Conservation (phyloP, 2,888 invertebrate species). For the Homarus gammarus region DNA sequence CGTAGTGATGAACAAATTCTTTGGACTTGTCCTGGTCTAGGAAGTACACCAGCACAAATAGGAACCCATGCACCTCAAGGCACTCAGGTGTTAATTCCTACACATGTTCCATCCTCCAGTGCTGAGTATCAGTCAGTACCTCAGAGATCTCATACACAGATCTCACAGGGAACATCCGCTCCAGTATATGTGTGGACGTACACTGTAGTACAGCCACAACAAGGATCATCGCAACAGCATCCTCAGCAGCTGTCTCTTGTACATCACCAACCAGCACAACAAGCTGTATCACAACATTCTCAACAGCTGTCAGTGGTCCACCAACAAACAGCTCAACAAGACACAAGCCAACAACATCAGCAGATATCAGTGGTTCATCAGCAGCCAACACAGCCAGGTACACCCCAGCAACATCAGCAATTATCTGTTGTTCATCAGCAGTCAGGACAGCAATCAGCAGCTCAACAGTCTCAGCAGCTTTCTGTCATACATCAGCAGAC, state of each 20-base stretch:
- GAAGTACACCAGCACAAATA: neutral
- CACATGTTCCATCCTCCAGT: neutral
- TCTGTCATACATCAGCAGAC: constrained; percentile 40
- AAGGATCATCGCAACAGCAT: constrained; percentile 12
- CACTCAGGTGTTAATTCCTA: constrained; percentile 37
- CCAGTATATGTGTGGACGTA: constrained; percentile 65
- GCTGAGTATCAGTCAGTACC: constrained; percentile 26
- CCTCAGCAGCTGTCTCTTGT: constrained; percentile 42
- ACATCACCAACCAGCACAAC: constrained; percentile 30
- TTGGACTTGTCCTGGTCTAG: constrained; percentile 37
- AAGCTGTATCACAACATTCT: constrained; percentile 3
- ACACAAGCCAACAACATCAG: constrained; percentile 7
- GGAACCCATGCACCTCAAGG: neutral
- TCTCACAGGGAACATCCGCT: constrained; percentile 31
- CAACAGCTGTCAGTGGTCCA: neutral
- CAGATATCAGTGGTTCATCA: constrained; percentile 31
- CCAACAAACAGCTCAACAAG: neutral
- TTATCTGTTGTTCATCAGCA: constrained; percentile 34
- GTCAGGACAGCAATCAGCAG: constrained; percentile 5
- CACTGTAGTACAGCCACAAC: constrained; percentile 55
- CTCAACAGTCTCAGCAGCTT: constrained; percentile 28
- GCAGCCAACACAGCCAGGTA: constrained; percentile 12
- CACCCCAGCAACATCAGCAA: constrained; percentile 31
- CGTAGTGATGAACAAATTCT: constrained; percentile 34
- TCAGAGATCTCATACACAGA: constrained; percentile 20